Evolutionary conservation across 2,888 invertebrate genomes (phyloP).

Genomic region (Drosophila longiperda): DNA sequence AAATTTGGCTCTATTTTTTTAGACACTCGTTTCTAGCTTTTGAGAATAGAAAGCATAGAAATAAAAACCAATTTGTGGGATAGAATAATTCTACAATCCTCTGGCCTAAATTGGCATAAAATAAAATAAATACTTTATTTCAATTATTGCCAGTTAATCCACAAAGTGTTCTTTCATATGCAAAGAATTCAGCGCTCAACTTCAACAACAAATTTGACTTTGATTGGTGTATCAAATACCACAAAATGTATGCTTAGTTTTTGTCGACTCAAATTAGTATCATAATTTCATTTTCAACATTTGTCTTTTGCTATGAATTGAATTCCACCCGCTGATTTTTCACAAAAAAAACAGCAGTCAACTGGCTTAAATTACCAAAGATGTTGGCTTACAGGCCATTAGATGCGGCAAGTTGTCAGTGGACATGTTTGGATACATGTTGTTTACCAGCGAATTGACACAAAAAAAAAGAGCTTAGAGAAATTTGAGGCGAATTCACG

Average conservation of each 20-base stretch:
- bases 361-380: conserved; percentile 45
- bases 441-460: conserved; percentile 70
- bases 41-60: not conserved
- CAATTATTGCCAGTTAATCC: not conserved
- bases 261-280: conserved; percentile 2
- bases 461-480: conserved; percentile 66
- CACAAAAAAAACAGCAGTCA: conserved; percentile 24
- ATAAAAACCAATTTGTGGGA: not conserved
- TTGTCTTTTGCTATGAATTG: conserved; percentile 6
- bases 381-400: conserved; percentile 59
- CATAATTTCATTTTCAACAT: conserved; percentile 21
- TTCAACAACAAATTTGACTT: not conserved
- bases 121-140: not conserved
- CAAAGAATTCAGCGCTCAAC: not conserved
- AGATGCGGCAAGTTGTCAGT: conserved; percentile 62
- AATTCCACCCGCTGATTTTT: conserved; percentile 54
- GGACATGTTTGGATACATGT: conserved; percentile 59
- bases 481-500: conserved; percentile 62
- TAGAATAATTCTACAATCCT: no score
- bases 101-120: no score
- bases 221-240: not conserved
- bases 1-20: not conserved
- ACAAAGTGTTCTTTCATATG: not conserved
- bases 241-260: not conserved
- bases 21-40: rapidly evolving